Evolutionary conservation across 2,797 vertebrate species (phyloP).

Genomic region (Coregonus ussuriensis): DNA sequence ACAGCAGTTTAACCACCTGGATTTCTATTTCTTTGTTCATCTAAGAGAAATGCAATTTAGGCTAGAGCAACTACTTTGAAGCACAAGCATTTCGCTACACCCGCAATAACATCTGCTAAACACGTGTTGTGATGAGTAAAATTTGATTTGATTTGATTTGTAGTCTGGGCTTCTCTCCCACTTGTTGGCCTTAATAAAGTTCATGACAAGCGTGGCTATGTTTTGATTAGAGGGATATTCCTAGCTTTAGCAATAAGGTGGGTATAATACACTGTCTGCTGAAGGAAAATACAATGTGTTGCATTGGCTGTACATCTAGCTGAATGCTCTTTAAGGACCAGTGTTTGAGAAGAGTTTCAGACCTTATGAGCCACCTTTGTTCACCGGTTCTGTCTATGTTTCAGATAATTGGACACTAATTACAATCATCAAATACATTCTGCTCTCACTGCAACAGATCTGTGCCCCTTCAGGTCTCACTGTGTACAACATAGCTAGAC

Average conservation of each 20-base stretch:
- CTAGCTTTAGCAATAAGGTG: constrained; percentile 19
- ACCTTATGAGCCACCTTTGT: constrained; percentile 7
- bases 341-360: constrained; percentile 10
- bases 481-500: neutral
- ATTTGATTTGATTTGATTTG: too few species aligned
- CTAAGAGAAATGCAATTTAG: constrained; percentile 33
- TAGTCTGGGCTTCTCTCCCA: constrained; percentile 11
- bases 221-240: constrained; percentile 34
- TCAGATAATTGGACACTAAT: constrained; percentile 9
- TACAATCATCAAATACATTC: neutral
- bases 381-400: neutral
- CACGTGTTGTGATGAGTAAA: too few species aligned
- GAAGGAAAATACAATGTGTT: constrained; percentile 18
- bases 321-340: constrained; percentile 11
- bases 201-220: constrained; percentile 21
- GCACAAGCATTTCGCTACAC: too few species aligned
- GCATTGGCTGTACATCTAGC: neutral
- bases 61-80: neutral
- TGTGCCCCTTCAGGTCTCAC: neutral
- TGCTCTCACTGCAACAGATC: neutral
- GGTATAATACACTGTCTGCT: constrained; percentile 18
- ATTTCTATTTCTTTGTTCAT: constrained; percentile 16
- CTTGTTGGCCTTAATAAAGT: constrained; percentile 30
- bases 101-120: too few species aligned
- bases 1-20: constrained; percentile 14